Percentiles rank a stretch among this genome's conserved stretches.
Evolutionary conservation across 2,888 invertebrate genomes (phyloP).

Genomic region (Eurois occulta): DNA sequence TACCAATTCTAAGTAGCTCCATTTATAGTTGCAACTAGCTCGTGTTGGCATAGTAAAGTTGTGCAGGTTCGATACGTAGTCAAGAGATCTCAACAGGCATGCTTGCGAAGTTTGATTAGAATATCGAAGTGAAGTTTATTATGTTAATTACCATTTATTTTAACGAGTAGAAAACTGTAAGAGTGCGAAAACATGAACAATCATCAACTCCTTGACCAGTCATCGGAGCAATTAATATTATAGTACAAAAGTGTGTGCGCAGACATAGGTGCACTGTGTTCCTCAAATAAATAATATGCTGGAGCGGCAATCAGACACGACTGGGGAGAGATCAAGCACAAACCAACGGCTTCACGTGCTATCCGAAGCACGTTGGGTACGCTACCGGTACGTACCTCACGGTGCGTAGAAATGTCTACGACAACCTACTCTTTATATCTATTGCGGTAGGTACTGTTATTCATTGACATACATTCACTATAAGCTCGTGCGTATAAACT

Average conservation of each 20-base stretch:
- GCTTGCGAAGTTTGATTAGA: neutral
- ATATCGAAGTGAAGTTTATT: neutral
- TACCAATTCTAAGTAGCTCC: neutral
- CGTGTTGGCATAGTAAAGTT: conserved; percentile 3
- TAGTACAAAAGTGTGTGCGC: neutral
- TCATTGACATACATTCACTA: neutral
- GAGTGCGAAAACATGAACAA: neutral
- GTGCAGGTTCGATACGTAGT: neutral
- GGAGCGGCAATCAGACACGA: neutral
- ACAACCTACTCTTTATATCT: neutral
- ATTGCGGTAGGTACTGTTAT: neutral
- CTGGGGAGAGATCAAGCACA: neutral
- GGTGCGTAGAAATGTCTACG: neutral
- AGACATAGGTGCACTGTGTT: neutral
- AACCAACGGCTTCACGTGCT: neutral
- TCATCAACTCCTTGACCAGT: neutral
- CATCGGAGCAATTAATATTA: neutral
- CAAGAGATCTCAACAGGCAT: neutral
- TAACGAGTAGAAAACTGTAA: neutral
- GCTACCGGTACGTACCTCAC: neutral
- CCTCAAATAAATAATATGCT: neutral
- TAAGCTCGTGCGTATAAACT: neutral
- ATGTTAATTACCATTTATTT: conserved; percentile 1
- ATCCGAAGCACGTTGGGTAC: neutral
- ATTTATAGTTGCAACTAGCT: neutral